Evolutionary conservation across 2,797 vertebrate species (phyloP).

Genomic region (Neosilurus mollespiculum): DNA sequence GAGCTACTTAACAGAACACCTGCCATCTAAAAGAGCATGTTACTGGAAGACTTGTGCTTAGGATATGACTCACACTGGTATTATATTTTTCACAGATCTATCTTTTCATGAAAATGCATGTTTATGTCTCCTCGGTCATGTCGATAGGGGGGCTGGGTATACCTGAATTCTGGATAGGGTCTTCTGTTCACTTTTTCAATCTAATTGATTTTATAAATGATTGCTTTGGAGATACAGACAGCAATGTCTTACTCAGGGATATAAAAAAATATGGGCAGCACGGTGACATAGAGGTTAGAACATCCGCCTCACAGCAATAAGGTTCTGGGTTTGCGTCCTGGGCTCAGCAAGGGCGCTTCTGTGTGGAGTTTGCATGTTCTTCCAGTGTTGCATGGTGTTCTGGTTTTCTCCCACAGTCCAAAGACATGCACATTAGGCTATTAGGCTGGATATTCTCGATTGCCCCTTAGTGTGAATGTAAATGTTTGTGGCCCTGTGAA

Average conservation of each 20-base stretch:
- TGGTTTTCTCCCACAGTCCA: too few relatives aligned
- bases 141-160: background rate
- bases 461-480: too few relatives aligned
- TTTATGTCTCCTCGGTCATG: slow-evolving; percentile 5
- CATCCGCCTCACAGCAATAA: too few relatives aligned
- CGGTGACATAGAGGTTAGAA: too few relatives aligned
- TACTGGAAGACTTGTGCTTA: slow-evolving; percentile 11
- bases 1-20: slow-evolving; percentile 22
- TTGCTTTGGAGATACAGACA: background rate
- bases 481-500: too few relatives aligned
- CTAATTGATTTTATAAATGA: background rate
- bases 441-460: too few relatives aligned
- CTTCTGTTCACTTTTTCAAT: background rate
- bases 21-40: slow-evolving; percentile 10
- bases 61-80: slow-evolving; percentile 14
- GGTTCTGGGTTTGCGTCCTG: too few relatives aligned
- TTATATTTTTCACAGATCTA: background rate
- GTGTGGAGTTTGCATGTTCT: too few relatives aligned
- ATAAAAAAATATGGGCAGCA: background rate
- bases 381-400: too few relatives aligned
- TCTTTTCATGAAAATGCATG: background rate
- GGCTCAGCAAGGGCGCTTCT: too few relatives aligned
- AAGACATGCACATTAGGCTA: too few relatives aligned
- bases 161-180: background rate
- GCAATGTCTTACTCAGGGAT: background rate